These are phyloP conservation scores for Spilarctia lutea DNA, from an alignment of 2,888 invertebrate species.

Conservation along the genomic window DNA sequence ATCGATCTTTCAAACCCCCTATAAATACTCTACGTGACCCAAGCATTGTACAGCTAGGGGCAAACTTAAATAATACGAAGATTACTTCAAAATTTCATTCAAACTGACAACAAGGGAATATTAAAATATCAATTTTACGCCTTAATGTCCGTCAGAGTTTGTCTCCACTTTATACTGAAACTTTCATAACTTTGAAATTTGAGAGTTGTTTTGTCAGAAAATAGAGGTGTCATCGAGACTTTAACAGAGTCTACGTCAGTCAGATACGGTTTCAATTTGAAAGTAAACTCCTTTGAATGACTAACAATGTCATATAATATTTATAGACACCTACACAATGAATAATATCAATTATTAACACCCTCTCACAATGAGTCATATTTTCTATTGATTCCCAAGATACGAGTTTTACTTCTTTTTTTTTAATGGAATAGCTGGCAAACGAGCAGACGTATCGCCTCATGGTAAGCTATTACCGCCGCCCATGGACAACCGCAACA, in stretches of 20 bases:
- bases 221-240: constrained; percentile 48
- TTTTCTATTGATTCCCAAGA: no score
- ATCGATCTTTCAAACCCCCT: not conserved
- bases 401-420: no score
- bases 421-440: no score
- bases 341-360: not conserved
- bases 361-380: not conserved
- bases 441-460: no score
- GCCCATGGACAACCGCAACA: no score
- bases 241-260: constrained; percentile 23
- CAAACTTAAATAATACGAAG: constrained; percentile 53
- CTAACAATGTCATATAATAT: not conserved
- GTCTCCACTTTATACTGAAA: constrained; percentile 48
- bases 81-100: constrained; percentile 65
- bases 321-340: not conserved
- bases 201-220: constrained; percentile 48
- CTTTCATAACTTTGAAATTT: constrained; percentile 58
- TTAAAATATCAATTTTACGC: constrained; percentile 70
- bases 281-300: constrained; percentile 6
- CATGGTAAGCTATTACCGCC: no score
- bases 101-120: constrained; percentile 60
- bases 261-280: constrained; percentile 19
- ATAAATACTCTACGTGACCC: constrained; percentile 21
- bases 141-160: constrained; percentile 54
- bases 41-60: constrained; percentile 39